Evolutionary conservation across 2,888 invertebrate species (phyloP), one percentile per base, ranked within the genome.

Genomic region (Teinopalpus imperialis): DNA sequence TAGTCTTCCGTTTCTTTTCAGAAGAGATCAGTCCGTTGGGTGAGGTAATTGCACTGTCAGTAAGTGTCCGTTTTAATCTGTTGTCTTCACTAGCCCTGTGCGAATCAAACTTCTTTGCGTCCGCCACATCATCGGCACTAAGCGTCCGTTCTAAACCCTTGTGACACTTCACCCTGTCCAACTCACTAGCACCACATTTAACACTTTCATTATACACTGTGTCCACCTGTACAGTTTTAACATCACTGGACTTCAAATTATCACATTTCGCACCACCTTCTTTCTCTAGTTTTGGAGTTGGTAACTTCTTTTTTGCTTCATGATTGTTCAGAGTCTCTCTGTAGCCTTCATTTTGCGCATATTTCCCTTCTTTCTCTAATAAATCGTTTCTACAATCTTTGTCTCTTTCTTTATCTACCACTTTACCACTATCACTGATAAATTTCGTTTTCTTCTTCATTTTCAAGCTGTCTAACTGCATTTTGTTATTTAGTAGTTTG

Each of bases 1-100:
- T 90, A 58, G 91, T 83, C 59, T 93, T 90, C 68, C 93, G 81
- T 69, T 92, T 91, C 78, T 93, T 93, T 57, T 93, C 93, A 12
- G 90, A 90, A 48, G 81, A 76, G 40, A 91, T 77, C 49, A 92
- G 85, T 24, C 93, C 93, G 54, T 93, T 93, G 41, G 91, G 90
- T 54, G 83, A 80, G 59, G 80, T 74, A 59, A 78, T 73, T 52
- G 81, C 79, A 76, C 81, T 79, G 53, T 87, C 86, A 42, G 79
- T 64, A 48, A 82, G 75, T 63, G 89, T 75, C 74, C 91, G 77
- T 78, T 89, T 89, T 53, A 86, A 69, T 61, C 77, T 74, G 54
- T 64, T 74, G 52, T 67, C 66, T 50, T 54, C 57, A 46, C 41
- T 32, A 32, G 49, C 8, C 43, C 49, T 31, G 31, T 42, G 42